Evolutionary conservation across 2,797 vertebrate genomes (phyloP).

Genomic region (Enteromius trimaculatus): DNA sequence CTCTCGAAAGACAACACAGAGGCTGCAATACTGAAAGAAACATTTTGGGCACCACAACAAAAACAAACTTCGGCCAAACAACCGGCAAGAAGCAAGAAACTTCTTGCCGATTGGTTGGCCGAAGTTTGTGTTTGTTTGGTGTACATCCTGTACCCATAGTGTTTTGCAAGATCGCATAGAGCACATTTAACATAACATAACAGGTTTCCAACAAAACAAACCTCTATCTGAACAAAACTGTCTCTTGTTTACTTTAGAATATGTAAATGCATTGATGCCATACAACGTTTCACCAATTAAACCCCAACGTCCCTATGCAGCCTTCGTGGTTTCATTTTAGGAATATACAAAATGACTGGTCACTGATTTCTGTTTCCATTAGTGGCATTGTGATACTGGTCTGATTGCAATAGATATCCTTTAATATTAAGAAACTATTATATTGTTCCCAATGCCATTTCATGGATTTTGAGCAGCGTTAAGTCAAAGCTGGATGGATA

Average conservation of each 20-base stretch:
- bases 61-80: too few relatives aligned
- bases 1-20: too few relatives aligned
- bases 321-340: not conserved
- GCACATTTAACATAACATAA: too few relatives aligned
- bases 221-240: not conserved
- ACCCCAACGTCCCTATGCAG: not conserved
- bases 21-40: too few relatives aligned
- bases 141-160: too few relatives aligned
- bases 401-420: not conserved
- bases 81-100: too few relatives aligned
- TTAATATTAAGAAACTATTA: conserved; percentile 19
- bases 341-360: not conserved
- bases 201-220: not conserved
- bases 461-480: conserved; percentile 57
- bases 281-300: not conserved
- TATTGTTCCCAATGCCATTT: conserved; percentile 52
- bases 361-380: not conserved
- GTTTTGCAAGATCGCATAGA: too few relatives aligned
- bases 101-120: too few relatives aligned
- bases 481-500: not conserved
- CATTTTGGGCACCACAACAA: too few relatives aligned
- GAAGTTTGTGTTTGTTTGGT: too few relatives aligned
- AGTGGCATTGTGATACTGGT: not conserved
- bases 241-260: not conserved
- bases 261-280: not conserved